Conservation (phyloP, 2,797 vertebrate species). For the Geotrypetes seraphini region DNA sequence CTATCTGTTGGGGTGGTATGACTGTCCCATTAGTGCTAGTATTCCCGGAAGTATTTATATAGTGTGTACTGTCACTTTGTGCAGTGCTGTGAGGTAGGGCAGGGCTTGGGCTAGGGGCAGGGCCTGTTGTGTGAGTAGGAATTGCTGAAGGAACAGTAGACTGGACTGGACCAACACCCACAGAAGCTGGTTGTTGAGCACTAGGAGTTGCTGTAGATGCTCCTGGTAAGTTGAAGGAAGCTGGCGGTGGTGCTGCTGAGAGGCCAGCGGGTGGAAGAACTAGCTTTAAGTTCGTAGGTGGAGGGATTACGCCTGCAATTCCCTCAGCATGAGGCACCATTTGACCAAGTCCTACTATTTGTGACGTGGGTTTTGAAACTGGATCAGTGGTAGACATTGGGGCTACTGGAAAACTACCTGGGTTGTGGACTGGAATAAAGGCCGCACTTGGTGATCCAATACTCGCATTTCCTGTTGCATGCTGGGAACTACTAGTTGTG, state of each 20-base stretch:
- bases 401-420: slow-evolving; percentile 53
- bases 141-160: slow-evolving; percentile 58
- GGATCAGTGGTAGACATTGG: slow-evolving; percentile 51
- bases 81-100: slow-evolving; percentile 79
- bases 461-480: slow-evolving; percentile 51
- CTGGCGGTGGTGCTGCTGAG: slow-evolving; percentile 51
- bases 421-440: slow-evolving; percentile 59
- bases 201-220: slow-evolving; percentile 47
- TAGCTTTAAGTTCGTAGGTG: slow-evolving; percentile 55
- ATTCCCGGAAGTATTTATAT: slow-evolving; percentile 66
- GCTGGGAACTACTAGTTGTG: slow-evolving; percentile 48
- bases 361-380: slow-evolving; percentile 51
- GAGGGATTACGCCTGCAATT: slow-evolving; percentile 50
- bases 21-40: slow-evolving; percentile 48
- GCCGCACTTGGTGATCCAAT: slow-evolving; percentile 61
- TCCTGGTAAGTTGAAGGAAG: slow-evolving; percentile 49
- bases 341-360: slow-evolving; percentile 56
- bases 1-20: slow-evolving; percentile 51
- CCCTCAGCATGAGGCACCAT: slow-evolving; percentile 66
- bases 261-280: slow-evolving; percentile 61
- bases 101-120: slow-evolving; percentile 74
- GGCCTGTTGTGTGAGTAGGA: slow-evolving; percentile 77
- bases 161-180: slow-evolving; percentile 48
- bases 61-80: slow-evolving; percentile 74
- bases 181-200: slow-evolving; percentile 35